Conservation (phyloP, 1,140 invertebrate genomes). For the Mamestra configurata region DNA sequence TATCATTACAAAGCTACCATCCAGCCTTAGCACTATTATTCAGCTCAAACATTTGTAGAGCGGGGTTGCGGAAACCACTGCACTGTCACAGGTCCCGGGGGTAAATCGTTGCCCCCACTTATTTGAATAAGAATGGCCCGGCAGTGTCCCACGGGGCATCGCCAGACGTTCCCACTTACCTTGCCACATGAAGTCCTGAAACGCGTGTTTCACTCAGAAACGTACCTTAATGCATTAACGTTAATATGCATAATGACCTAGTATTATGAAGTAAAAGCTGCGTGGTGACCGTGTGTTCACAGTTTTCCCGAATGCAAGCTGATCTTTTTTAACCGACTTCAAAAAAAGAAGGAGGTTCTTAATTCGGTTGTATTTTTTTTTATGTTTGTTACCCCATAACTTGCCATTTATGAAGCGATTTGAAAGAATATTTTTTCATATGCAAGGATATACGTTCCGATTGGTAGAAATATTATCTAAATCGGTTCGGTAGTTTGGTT, state of each 20-base stretch:
- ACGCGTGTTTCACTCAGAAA: constrained; percentile 55
- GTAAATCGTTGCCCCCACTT: constrained; percentile 72
- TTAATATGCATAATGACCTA: constrained; percentile 5
- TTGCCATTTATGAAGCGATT: no score
- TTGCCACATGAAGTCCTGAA: constrained; percentile 48
- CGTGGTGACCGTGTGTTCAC: background rate
- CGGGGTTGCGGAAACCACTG: constrained; percentile 38
- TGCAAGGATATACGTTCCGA: no score
- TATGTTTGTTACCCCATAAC: no score
- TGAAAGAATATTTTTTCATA: no score
- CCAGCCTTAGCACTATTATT: constrained; percentile 27
- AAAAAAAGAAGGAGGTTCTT: no score
- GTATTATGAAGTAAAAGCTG: background rate
- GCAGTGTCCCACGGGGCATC: constrained; percentile 54
- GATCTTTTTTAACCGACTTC: no score
- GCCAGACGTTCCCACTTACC: constrained; percentile 58
- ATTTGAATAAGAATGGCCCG: constrained; percentile 80
- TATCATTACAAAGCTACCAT: constrained; percentile 19
- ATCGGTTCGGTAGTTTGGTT: no score
- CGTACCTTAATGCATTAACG: constrained; percentile 33
- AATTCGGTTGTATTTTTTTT: no score
- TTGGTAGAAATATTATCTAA: no score
- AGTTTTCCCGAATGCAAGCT: no score
- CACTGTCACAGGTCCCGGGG: constrained; percentile 62
- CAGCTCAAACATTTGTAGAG: constrained; percentile 45